A percentile compares a stretch with the other conserved stretches of the same genome.
phyloP scores from a whole-genome alignment of 2,113 vertebrate genomes.

The Perognathus longimembris region DNA sequence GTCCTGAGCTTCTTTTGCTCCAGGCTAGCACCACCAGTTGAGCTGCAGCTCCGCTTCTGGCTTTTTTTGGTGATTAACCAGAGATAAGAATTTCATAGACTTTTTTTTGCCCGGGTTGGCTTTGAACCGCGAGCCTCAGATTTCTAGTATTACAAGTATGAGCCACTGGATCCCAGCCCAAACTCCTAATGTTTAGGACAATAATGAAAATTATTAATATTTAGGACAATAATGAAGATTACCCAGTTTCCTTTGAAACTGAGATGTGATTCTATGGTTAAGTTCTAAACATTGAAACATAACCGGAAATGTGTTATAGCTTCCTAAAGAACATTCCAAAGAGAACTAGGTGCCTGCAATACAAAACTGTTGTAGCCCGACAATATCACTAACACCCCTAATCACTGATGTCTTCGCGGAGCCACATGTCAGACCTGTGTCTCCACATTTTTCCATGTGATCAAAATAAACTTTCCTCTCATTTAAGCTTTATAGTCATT shows the following conservation, averaged over 20 bases:
- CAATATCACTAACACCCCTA: not conserved
- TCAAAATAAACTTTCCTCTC: not conserved
- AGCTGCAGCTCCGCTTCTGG: too few species aligned
- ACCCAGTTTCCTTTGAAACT: not conserved
- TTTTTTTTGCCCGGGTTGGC: not conserved
- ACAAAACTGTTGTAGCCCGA: not conserved
- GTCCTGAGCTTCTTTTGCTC: too few species aligned
- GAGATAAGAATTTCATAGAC: too few species aligned
- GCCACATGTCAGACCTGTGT: not conserved
- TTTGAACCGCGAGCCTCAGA: not conserved
- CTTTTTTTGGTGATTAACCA: too few species aligned
- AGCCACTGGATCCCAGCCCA: fast-evolving
- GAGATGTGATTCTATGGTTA: not conserved
- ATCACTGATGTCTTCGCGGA: not conserved
- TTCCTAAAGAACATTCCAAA: not conserved
- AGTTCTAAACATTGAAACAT: not conserved
- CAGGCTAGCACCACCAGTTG: too few species aligned
- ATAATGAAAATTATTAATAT: not conserved
- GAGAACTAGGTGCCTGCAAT: not conserved
- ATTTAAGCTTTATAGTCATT: not conserved
- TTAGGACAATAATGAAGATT: not conserved
- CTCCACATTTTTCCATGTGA: not conserved
- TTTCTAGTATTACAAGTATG: too few species aligned
- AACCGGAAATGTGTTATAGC: not conserved
- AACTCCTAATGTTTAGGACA: not conserved